Percentiles rank a stretch among this genome's conserved stretches.
phyloP scores from a whole-genome alignment of 2,888 invertebrate species.

The Psylliodes chrysocephalus region DNA sequence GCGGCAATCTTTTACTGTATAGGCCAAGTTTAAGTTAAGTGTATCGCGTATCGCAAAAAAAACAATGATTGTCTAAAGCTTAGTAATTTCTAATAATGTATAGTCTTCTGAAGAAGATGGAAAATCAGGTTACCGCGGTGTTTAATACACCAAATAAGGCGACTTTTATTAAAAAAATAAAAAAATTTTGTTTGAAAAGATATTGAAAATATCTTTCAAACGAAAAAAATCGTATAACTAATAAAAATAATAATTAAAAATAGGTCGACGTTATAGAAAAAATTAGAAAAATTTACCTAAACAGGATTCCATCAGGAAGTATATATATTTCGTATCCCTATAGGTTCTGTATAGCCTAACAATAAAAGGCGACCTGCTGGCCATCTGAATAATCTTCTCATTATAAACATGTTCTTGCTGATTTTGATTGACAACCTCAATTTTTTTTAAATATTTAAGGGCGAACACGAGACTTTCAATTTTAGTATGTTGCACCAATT shows the following conservation, averaged over 20 bases:
- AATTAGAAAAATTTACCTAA: conserved; percentile 68
- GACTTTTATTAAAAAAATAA: no score
- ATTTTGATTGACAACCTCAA: conserved; percentile 87
- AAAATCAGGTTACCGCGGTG: no score
- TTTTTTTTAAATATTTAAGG: conserved; percentile 88
- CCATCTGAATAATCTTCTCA: conserved; percentile 86
- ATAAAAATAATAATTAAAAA: background rate
- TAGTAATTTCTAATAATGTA: no score
- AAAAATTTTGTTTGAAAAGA: no score
- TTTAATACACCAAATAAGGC: no score
- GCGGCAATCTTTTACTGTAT: no score
- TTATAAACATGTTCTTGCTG: conserved; percentile 91
- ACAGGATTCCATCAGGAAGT: conserved; percentile 94
- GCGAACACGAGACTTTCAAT: conserved; percentile 75
- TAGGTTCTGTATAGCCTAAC: conserved; percentile 86
- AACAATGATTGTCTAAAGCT: no score
- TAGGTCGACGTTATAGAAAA: background rate
- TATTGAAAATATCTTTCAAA: no score
- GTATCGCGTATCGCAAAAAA: no score
- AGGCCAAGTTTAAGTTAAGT: no score
- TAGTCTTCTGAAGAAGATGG: no score
- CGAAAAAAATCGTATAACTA: no score
- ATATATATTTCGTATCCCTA: conserved; percentile 90
- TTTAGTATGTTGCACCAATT: conserved; percentile 64
- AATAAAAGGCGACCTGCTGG: conserved; percentile 79